phyloP scores from a whole-genome alignment of 2,797 vertebrate genomes.

The Coregonus ussuriensis region DNA sequence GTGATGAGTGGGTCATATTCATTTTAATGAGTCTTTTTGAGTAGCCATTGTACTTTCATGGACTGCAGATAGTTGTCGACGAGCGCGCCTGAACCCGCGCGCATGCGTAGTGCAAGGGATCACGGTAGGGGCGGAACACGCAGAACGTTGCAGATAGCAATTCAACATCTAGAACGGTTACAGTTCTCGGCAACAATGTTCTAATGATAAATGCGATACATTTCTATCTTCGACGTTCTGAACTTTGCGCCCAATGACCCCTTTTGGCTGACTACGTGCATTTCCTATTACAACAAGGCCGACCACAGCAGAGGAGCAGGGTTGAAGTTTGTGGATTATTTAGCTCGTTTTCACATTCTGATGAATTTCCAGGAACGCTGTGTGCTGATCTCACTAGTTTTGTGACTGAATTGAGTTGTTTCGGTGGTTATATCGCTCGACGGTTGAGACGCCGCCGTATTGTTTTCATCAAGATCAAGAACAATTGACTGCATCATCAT shows the following conservation, averaged over 20 bases:
- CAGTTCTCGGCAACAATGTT: background rate
- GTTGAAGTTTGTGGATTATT: background rate
- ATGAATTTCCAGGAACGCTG: background rate
- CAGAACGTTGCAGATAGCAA: slow-evolving; percentile 50
- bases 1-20: background rate
- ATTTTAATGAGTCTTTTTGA: background rate
- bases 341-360: background rate
- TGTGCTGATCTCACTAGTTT: background rate
- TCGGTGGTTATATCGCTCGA: background rate
- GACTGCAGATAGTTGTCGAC: background rate
- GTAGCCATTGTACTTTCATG: background rate
- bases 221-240: background rate
- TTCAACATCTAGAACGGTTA: background rate
- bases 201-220: slow-evolving; percentile 4
- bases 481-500: background rate
- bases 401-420: background rate
- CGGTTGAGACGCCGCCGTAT: background rate
- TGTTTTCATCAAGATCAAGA: slow-evolving; percentile 4
- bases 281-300: slow-evolving; percentile 1
- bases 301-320: background rate
- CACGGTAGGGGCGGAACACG: slow-evolving; percentile 68
- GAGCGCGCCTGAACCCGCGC: slow-evolving; percentile 23
- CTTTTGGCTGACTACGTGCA: background rate
- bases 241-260: background rate
- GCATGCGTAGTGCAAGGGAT: slow-evolving; percentile 61